Percentiles rank a stretch among this genome's conserved stretches.
phyloP scores from a whole-genome alignment of 2,888 invertebrate species.

The Crematogaster levior region DNA sequence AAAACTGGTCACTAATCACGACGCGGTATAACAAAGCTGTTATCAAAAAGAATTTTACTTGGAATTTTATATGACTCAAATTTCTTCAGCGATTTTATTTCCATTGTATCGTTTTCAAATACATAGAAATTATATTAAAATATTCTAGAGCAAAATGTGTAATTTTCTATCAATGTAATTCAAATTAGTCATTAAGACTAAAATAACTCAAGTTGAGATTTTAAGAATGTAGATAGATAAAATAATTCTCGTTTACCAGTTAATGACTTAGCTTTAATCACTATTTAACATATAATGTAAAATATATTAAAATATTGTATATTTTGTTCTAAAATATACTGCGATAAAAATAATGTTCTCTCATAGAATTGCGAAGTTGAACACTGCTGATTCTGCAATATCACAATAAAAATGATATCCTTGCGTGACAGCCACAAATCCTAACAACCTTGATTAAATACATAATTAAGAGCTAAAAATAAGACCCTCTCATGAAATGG shows the following conservation, averaged over 20 bases:
- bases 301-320: background rate
- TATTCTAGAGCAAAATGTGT: background rate
- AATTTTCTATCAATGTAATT: background rate
- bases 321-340: background rate
- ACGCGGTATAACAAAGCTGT: background rate
- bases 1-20: constrained; percentile 38
- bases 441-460: background rate
- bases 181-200: background rate
- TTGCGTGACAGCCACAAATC: background rate
- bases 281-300: background rate
- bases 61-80: background rate
- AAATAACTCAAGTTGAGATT: background rate
- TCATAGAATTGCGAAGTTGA: background rate
- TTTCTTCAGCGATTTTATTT: background rate
- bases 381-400: background rate
- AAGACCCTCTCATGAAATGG: background rate
- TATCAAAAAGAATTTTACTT: constrained; percentile 19
- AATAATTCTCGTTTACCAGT: background rate
- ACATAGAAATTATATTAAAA: background rate
- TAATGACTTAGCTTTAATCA: too few species aligned
- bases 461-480: constrained; percentile 6
- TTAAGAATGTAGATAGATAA: background rate
- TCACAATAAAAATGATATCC: background rate
- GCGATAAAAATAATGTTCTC: background rate
- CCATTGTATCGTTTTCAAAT: background rate